Evolutionary conservation across 2,888 invertebrate species (phyloP), one percentile per base, ranked within the genome.

Genomic region (Tetragnatha montana): DNA sequence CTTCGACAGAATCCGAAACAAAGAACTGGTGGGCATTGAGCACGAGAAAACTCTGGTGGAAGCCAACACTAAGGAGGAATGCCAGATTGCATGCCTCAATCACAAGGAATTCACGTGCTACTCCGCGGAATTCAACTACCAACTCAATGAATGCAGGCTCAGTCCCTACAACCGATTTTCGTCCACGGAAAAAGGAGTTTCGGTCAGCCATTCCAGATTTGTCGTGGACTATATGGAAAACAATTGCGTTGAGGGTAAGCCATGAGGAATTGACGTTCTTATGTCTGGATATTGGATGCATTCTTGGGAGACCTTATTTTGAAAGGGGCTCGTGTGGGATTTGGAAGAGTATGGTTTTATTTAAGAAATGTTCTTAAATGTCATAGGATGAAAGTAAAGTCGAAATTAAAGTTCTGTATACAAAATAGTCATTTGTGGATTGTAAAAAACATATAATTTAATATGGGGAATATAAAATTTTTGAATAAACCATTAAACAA

Each of bases 201-300:
- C 89, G 0, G 84, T 91, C n/a, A 88, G 83, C 47, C 68, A 69
- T n/a, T 87, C 91, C 2, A 79, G 89, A 82, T 87, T 88, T 22
- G 75, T 84, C 0, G 93, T 94, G 51, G 95, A 95, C 91, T 95
- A 95, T 92, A 93, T 94, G 91, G 95, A 95, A 92, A 95, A 94
- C 92, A 94, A 95, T 92, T 95, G 95, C 92, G 93, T 94, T 50
- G 93, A 93, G 91, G 93, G 94, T 94, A 92, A 93, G 91, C 21
- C 69, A 12, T 76, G 10, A 35, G 4, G 35, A 35, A 35, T 35
- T 35, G 35, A 35, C 35, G 35, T 35, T 22, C 22, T 73, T 8
- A 8, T 73, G 22, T 73, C 21, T 8, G n/a, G 19, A 21, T 6
- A 19, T 22, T 71, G 74, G 47, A 17, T 74, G 74, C 35, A 14